A percentile compares a stretch with the other conserved stretches of the same genome.
Conservation (phyloP, 2,113 vertebrate species). For the Sakesphorus luctuosus region DNA sequence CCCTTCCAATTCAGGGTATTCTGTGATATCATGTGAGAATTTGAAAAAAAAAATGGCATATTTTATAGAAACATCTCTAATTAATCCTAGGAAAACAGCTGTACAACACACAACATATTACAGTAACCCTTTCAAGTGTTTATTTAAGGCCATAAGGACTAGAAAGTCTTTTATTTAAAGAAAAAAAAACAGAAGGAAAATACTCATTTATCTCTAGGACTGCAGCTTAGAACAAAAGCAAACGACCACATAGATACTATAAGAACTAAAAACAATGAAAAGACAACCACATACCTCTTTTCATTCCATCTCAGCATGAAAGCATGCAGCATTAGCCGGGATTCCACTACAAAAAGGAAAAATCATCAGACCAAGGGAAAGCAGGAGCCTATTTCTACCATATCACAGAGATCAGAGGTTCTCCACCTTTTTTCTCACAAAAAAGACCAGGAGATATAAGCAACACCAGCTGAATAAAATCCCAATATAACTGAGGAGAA, state of each 20-base stretch:
- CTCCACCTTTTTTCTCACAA: not conserved
- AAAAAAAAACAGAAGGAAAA: not conserved
- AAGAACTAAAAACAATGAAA: not conserved
- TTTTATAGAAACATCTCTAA: not conserved
- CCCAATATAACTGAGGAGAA: not conserved
- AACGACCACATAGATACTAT: not conserved
- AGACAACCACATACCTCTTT: not conserved
- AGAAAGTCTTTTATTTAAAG: not conserved
- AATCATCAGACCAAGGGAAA: not conserved
- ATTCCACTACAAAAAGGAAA: not conserved
- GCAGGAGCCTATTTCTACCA: not conserved
- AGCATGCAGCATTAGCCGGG: not conserved
- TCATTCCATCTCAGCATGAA: not conserved
- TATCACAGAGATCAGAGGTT: accelerated
- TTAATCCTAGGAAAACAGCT: not conserved
- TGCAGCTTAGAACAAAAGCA: not conserved
- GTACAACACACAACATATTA: not conserved
- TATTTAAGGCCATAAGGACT: not conserved
- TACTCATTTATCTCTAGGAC: not conserved
- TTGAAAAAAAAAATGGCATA: not conserved
- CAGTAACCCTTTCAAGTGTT: not conserved
- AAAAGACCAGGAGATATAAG: not conserved
- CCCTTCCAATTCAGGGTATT: not conserved
- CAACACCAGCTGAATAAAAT: not conserved
- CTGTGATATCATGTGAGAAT: not conserved